These are phyloP conservation scores for Sebastes aleutianus DNA, from an alignment of 2,797 vertebrate species.

Conservation along the genomic window DNA sequence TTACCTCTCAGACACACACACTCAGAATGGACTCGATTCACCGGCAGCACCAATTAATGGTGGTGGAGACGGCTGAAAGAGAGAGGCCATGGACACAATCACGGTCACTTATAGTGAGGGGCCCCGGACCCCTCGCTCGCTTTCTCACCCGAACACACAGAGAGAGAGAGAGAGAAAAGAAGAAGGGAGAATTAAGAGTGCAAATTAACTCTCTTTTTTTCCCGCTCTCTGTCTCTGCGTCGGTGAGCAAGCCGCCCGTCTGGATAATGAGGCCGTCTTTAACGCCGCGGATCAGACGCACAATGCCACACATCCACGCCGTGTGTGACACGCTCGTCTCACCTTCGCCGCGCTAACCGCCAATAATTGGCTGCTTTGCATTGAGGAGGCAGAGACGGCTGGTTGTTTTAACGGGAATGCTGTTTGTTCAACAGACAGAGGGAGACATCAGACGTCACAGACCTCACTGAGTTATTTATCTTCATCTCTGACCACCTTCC, in stretches of 20 bases:
- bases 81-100: slow-evolving; percentile 61
- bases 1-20: slow-evolving; percentile 49
- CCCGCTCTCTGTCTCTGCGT: not conserved
- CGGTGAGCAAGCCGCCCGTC: not conserved
- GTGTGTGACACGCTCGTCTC: slow-evolving; percentile 18
- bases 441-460: not conserved
- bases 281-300: slow-evolving; percentile 14
- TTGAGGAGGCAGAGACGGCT: not conserved
- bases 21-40: slow-evolving; percentile 50
- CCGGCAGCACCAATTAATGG: slow-evolving; percentile 62
- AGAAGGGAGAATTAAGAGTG: slow-evolving; percentile 37
- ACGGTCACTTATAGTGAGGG: slow-evolving; percentile 44
- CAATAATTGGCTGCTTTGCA: slow-evolving; percentile 50
- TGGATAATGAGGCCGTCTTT: slow-evolving; percentile 42
- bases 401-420: not conserved
- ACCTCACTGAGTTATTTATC: not conserved
- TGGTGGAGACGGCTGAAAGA: slow-evolving; percentile 51
- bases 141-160: slow-evolving; percentile 18
- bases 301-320: slow-evolving; percentile 41
- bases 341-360: slow-evolving; percentile 12
- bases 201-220: slow-evolving; percentile 52
- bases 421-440: not conserved
- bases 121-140: slow-evolving; percentile 38
- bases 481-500: not conserved
- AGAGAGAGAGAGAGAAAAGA: slow-evolving; percentile 3